Percentiles rank a stretch among this genome's conserved stretches.
These are phyloP conservation scores for Heterodera carotae DNA, from an alignment of 1,140 invertebrate species.

Conservation along the genomic window DNA sequence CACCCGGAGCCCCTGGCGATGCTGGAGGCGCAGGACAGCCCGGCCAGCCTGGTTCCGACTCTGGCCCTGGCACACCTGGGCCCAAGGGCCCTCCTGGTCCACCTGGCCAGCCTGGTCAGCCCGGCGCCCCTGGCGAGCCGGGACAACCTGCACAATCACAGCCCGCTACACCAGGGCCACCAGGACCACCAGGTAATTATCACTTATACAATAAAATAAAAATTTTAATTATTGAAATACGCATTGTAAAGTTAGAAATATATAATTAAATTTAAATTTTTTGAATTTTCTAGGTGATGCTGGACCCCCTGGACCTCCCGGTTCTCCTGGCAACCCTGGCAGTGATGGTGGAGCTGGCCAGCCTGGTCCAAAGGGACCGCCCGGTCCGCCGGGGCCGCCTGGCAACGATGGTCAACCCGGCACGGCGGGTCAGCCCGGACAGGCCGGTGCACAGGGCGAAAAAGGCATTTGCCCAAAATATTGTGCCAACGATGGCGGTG, in stretches of 20 bases:
- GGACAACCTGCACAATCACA: conserved; percentile 25
- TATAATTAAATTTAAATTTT: not conserved
- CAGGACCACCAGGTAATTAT: conserved; percentile 28
- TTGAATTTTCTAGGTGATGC: conserved; percentile 1
- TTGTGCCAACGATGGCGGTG: conserved; percentile 50
- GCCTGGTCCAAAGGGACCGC: conserved; percentile 37
- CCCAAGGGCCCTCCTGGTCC: conserved; percentile 38
- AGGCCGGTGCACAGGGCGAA: conserved; percentile 42
- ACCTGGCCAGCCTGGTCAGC: conserved; percentile 38
- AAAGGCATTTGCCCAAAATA: conserved; percentile 52
- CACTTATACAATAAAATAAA: conserved; percentile 36
- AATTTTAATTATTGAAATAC: no score
- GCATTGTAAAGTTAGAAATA: no score
- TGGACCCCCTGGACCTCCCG: conserved; percentile 39
- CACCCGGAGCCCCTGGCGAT: conserved; percentile 41
- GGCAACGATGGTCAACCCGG: conserved; percentile 41
- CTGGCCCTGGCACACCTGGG: no score
- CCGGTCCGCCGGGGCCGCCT: conserved; percentile 39
- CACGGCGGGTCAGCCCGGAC: conserved; percentile 39
- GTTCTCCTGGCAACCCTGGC: conserved; percentile 34
- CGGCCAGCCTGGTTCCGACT: conserved; percentile 16
- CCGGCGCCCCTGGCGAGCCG: conserved; percentile 36
- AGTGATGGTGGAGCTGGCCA: conserved; percentile 32
- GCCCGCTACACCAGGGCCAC: conserved; percentile 27
- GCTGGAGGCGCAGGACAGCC: conserved; percentile 1